A percentile compares a stretch with the other conserved stretches of the same genome.
Evolutionary conservation across 2,888 invertebrate species (phyloP).

Genomic region (Byasa hedistus): DNA sequence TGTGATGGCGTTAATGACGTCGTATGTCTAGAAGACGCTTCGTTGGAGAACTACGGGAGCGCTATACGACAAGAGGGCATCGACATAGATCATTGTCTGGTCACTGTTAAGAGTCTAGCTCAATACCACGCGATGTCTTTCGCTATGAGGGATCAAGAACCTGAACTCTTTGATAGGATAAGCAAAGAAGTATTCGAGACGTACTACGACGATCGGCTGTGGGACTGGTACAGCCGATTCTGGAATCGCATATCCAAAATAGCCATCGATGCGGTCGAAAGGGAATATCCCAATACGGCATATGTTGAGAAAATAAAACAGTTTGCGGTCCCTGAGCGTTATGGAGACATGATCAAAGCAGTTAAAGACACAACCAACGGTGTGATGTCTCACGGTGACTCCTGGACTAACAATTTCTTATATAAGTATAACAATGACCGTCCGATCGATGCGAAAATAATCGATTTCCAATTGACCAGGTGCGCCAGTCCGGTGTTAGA

Average conservation of each 20-base stretch:
- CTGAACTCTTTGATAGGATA: conserved; percentile 67
- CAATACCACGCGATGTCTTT: conserved; percentile 81
- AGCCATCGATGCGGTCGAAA: conserved; percentile 82
- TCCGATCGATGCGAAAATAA: conserved; percentile 76
- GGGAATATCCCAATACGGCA: conserved; percentile 80
- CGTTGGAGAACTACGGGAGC: conserved; percentile 61
- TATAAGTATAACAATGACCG: conserved; percentile 58
- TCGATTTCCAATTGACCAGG: conserved; percentile 85
- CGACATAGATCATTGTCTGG: conserved; percentile 69
- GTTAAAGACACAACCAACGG: conserved; percentile 63
- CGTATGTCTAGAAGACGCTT: conserved; percentile 78
- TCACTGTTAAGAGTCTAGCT: conserved; percentile 76
- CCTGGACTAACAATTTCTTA: conserved; percentile 88
- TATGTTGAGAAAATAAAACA: conserved; percentile 79
- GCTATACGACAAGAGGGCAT: conserved; percentile 75
- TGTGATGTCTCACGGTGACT: conserved; percentile 85
- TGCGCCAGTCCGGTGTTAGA: conserved; percentile 81
- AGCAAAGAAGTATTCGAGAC: conserved; percentile 72
- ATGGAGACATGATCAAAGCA: conserved; percentile 70
- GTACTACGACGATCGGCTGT: conserved; percentile 77
- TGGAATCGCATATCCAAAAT: conserved; percentile 73
- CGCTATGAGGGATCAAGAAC: conserved; percentile 79
- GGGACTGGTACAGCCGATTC: conserved; percentile 80
- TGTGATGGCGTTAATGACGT: conserved; percentile 79
- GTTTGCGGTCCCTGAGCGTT: conserved; percentile 75